A percentile compares a stretch with the other conserved stretches of the same genome.
phyloP scores from a whole-genome alignment of 2,888 invertebrate species.

The Ophraella communa region DNA sequence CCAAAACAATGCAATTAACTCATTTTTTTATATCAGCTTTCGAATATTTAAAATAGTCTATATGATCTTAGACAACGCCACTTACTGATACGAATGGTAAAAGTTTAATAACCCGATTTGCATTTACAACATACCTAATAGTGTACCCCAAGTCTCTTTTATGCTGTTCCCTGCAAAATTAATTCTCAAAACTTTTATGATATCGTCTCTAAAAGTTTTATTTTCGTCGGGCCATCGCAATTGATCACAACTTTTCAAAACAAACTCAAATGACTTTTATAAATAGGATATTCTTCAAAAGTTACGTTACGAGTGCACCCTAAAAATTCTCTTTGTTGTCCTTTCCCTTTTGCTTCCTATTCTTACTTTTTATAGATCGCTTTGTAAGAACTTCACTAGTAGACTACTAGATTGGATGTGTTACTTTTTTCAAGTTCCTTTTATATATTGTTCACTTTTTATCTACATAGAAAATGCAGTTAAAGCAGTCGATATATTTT shows the following conservation, averaged over 20 bases:
- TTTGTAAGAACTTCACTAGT: neutral
- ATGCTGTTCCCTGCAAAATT: neutral
- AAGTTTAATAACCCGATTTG: neutral
- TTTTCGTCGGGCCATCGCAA: constrained; percentile 1
- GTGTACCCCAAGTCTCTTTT: neutral
- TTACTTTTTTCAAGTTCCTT: no score
- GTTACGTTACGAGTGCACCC: constrained; percentile 11
- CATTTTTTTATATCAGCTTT: no score
- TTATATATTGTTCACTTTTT: no score
- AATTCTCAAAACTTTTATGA: constrained; percentile 15
- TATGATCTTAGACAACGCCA: no score
- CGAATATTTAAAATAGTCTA: no score
- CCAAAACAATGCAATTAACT: no score
- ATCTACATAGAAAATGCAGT: no score
- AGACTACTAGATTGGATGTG: no score
- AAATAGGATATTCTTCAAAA: constrained; percentile 24
- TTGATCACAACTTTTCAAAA: constrained; percentile 23
- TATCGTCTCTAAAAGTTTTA: constrained; percentile 8
- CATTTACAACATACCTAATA: neutral
- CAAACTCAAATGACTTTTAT: constrained; percentile 17
- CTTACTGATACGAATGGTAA: no score
- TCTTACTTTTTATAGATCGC: neutral
- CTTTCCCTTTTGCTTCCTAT: neutral
- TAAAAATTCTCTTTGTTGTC: constrained; percentile 16
- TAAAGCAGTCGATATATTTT: no score